Evolutionary conservation across 2,797 vertebrate genomes (phyloP).

Genomic region (Decapterus maruadsi): DNA sequence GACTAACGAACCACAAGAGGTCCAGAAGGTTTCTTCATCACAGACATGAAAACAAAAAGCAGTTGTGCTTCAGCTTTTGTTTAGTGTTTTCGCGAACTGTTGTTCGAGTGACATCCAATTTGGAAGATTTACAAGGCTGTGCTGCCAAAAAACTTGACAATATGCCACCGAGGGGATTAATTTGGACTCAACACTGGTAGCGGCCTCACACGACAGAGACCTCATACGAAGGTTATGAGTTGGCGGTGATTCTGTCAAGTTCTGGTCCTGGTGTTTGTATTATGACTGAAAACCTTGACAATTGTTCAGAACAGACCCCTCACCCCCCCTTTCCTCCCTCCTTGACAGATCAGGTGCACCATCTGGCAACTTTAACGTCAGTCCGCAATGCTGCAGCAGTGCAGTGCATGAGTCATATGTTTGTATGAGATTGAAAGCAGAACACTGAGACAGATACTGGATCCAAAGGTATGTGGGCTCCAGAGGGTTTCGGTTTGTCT

Average conservation of each 20-base stretch:
- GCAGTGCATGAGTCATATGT: constrained; percentile 62
- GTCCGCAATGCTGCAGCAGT: constrained; percentile 34
- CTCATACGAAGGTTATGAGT: constrained; percentile 43
- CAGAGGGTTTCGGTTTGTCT: constrained; percentile 55
- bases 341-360: constrained; percentile 74
- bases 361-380: constrained; percentile 61
- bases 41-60: constrained; percentile 10
- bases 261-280: constrained; percentile 17
- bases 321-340: not conserved
- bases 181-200: not conserved
- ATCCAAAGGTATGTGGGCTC: constrained; percentile 67
- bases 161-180: not conserved
- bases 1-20: constrained; percentile 68
- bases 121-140: not conserved
- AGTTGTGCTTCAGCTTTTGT: constrained; percentile 7
- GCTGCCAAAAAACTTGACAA: constrained; percentile 13
- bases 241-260: constrained; percentile 44
- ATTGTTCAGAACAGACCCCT: constrained; percentile 28
- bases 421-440: constrained; percentile 58
- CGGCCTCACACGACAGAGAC: constrained; percentile 13
- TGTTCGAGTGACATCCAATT: not conserved
- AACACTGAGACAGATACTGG: constrained; percentile 51
- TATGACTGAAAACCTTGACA: constrained; percentile 47
- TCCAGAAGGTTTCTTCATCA: constrained; percentile 41
- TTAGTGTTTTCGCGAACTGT: constrained; percentile 12